Percentiles rank a stretch among this genome's conserved stretches.
These are phyloP conservation scores for Parnassius apollo DNA, from an alignment of 2,888 invertebrate genomes.

Conservation along the genomic window DNA sequence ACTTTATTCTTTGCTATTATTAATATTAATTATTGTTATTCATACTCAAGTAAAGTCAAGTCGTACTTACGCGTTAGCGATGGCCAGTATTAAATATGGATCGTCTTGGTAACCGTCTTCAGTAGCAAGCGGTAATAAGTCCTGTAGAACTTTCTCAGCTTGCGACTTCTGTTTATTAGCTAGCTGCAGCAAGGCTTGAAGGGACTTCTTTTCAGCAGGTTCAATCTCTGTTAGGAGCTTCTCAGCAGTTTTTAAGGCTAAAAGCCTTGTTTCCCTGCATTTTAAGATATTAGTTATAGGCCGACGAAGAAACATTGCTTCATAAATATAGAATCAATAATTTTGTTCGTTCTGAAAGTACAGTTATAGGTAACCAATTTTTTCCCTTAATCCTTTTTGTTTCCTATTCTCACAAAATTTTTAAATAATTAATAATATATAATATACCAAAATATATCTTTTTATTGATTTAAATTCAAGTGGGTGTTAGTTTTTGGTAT, in stretches of 20 bases:
- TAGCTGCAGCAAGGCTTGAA: constrained; percentile 90
- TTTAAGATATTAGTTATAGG: not conserved
- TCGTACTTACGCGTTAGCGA: constrained; percentile 84
- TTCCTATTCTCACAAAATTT: no score
- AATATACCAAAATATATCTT: no score
- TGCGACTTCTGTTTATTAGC: constrained; percentile 91
- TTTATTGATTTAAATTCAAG: no score
- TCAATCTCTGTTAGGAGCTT: constrained; percentile 87
- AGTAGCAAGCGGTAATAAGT: constrained; percentile 84
- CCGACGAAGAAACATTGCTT: no score
- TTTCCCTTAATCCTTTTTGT: no score
- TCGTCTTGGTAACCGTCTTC: constrained; percentile 88
- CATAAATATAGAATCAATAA: no score
- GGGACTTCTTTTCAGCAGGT: constrained; percentile 84
- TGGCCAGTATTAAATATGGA: constrained; percentile 92
- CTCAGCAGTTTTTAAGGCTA: constrained; percentile 90
- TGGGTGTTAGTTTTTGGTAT: no score
- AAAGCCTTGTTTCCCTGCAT: constrained; percentile 86
- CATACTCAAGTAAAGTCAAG: not conserved
- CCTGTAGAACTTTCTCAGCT: constrained; percentile 91
- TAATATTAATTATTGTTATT: no score
- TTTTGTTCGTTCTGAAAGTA: no score
- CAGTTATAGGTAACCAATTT: no score
- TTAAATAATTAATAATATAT: no score
- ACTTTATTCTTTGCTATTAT: no score